Evolutionary conservation across 2,113 vertebrate species (phyloP).

Genomic region (rabbit (Oryctolagus cuniculus)): DNA sequence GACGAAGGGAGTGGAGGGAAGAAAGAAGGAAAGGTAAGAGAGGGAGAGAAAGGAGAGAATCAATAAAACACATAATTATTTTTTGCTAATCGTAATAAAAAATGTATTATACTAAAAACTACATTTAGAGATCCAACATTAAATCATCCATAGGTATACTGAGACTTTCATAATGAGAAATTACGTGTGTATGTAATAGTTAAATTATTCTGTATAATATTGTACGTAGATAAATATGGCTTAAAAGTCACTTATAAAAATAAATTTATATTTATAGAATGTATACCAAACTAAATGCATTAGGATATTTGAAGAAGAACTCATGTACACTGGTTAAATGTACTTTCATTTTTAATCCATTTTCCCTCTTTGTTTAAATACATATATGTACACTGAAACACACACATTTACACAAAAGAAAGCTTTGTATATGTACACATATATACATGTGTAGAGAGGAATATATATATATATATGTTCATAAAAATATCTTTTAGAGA

Average conservation of each 20-base stretch:
- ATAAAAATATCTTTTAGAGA: no score
- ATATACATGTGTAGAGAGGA: no score
- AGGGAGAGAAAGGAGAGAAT: not conserved
- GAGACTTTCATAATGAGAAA: not conserved
- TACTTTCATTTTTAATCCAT: not conserved
- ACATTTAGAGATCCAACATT: not conserved
- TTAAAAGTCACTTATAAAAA: not conserved
- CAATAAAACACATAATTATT: not conserved
- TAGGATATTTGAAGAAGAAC: not conserved
- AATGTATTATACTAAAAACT: not conserved
- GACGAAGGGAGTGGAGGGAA: no score
- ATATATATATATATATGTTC: no score
- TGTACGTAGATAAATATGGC: not conserved
- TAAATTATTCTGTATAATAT: not conserved
- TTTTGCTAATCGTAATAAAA: not conserved
- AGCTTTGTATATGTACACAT: no score
- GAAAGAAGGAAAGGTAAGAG: no score
- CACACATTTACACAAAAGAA: not conserved
- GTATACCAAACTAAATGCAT: not conserved
- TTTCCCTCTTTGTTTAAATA: not conserved
- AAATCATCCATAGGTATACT: not conserved
- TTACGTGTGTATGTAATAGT: not conserved
- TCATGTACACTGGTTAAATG: not conserved
- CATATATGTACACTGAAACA: not conserved
- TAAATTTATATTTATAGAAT: not conserved